These are phyloP conservation scores for Leptoclinus maculatus DNA, from an alignment of 2,797 vertebrate species.

Conservation along the genomic window DNA sequence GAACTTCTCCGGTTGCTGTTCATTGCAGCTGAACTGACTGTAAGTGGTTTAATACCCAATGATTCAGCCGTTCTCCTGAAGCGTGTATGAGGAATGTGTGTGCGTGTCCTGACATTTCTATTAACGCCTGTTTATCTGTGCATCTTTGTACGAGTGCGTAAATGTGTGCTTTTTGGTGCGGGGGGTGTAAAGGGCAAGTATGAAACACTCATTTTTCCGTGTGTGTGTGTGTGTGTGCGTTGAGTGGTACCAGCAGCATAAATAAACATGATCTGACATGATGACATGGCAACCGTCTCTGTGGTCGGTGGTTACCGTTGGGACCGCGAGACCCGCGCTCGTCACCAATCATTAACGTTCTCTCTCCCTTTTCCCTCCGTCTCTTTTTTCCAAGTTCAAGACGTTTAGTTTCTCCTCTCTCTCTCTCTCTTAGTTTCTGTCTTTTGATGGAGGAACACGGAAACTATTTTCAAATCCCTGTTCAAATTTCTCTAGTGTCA, in stretches of 20 bases:
- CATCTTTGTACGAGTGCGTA: not conserved
- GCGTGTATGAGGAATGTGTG: not conserved
- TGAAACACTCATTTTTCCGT: constrained; percentile 37
- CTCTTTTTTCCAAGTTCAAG: constrained; percentile 1
- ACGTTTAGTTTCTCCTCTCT: not conserved
- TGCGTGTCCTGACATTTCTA: constrained; percentile 10
- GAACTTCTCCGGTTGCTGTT: constrained; percentile 28
- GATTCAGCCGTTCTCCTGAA: constrained; percentile 18
- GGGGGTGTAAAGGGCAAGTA: constrained; percentile 40
- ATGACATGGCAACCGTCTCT: constrained; percentile 59
- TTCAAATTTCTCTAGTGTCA: constrained; percentile 24
- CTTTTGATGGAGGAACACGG: constrained; percentile 3
- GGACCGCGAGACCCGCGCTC: constrained; percentile 45
- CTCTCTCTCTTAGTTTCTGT: not conserved
- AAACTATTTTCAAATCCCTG: constrained; percentile 32
- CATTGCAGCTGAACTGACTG: not conserved
- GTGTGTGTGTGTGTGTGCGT: constrained; percentile 23
- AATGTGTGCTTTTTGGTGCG: not conserved
- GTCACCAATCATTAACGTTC: constrained; percentile 49
- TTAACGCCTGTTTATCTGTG: not conserved
- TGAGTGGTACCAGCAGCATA: constrained; percentile 38
- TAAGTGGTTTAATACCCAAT: constrained; percentile 17
- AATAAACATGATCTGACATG: constrained; percentile 63
- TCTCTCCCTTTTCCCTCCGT: not conserved
- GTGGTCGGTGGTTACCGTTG: constrained; percentile 52